Evolutionary conservation across 2,888 invertebrate species (phyloP).

Genomic region (Panorpa germanica): DNA sequence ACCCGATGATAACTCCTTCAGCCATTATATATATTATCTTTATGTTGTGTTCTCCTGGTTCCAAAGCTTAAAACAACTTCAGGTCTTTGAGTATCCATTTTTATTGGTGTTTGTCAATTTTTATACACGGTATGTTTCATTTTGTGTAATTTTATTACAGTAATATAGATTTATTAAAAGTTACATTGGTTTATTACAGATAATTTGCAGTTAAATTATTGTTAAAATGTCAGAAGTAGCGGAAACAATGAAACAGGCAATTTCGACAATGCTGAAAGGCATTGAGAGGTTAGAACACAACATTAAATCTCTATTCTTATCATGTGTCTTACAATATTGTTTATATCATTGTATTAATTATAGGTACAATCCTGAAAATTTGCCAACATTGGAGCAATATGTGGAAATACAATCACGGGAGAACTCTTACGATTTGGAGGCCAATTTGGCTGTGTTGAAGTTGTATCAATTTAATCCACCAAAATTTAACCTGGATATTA

Average conservation of each 20-base stretch:
- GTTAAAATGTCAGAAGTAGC: constrained; percentile 46
- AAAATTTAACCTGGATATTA: constrained; percentile 65
- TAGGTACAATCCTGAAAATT: constrained; percentile 93
- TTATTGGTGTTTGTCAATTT: too few species aligned
- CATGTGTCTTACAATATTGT: constrained; percentile 5
- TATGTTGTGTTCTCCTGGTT: too few species aligned
- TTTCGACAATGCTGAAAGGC: constrained; percentile 72
- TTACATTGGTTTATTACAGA: too few species aligned
- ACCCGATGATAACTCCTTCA: too few species aligned
- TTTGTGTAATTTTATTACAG: too few species aligned
- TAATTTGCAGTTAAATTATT: too few species aligned
- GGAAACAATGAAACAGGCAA: constrained; percentile 70
- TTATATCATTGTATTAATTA: constrained; percentile 15
- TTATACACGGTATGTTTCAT: too few species aligned
- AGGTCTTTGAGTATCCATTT: too few species aligned
- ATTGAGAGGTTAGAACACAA: constrained; percentile 59
- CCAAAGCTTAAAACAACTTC: too few species aligned
- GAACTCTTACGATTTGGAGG: constrained; percentile 91
- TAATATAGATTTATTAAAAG: too few species aligned
- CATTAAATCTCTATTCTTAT: constrained; percentile 1
- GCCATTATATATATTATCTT: too few species aligned
- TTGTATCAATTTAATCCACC: constrained; percentile 92
- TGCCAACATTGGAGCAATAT: constrained; percentile 76
- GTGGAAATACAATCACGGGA: constrained; percentile 85
- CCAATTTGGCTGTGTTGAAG: constrained; percentile 90